phyloP scores from a whole-genome alignment of 2,888 invertebrate species.

The Lasius platythorax region DNA sequence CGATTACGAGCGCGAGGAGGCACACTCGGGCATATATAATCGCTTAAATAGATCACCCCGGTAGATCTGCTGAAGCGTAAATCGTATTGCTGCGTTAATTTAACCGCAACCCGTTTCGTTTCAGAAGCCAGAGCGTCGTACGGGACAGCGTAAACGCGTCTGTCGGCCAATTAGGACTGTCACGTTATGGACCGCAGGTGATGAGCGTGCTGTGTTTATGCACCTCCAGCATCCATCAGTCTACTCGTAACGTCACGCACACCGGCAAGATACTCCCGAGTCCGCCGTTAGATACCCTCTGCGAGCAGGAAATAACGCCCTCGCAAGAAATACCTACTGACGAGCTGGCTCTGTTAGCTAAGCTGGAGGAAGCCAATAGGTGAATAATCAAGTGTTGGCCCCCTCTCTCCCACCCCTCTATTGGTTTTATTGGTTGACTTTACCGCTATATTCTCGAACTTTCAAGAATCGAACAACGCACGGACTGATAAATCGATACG shows the following conservation, averaged over 20 bases:
- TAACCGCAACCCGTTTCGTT: constrained; percentile 27
- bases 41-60: constrained; percentile 11
- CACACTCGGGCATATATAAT: background rate
- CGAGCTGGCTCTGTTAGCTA: constrained; percentile 96
- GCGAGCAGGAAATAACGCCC: constrained; percentile 70
- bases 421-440: background rate
- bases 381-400: constrained; percentile 76
- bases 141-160: constrained; percentile 60
- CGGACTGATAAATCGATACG: background rate
- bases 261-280: constrained; percentile 70
- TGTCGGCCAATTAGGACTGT: constrained; percentile 70
- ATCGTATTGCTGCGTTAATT: constrained; percentile 42
- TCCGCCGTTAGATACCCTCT: constrained; percentile 62
- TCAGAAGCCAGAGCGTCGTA: constrained; percentile 29
- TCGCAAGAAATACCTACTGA: constrained; percentile 87
- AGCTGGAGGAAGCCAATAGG: constrained; percentile 97
- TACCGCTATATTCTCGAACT: background rate
- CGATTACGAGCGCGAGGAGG: background rate
- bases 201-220: constrained; percentile 81
- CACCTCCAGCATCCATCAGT: constrained; percentile 68
- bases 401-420: no score
- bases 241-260: constrained; percentile 64
- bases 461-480: background rate
- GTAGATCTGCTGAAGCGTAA: background rate
- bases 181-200: constrained; percentile 82